Base-by-base conservation (phyloP, 2,797 vertebrate genomes). In the Crocodylus rhombifer region DNA sequence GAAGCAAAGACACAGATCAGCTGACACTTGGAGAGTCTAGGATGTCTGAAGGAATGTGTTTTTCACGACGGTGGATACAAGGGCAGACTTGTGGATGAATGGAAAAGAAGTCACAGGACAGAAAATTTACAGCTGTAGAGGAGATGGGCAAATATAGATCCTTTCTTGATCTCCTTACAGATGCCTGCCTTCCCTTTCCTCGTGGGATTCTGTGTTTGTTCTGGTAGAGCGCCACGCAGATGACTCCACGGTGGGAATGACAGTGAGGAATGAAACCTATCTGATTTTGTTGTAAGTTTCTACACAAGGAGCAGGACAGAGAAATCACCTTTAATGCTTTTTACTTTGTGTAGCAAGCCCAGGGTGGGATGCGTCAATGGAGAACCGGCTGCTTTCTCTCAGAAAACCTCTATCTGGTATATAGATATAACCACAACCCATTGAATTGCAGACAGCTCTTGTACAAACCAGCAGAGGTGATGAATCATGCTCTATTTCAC, bases 391-490 rank as follows among this genome's bases (percentile, higher is more conserved):
- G 96, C 80, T 96, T 91, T 81, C 36, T 94, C 80, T 63, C 8
- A 57, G 58, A 85, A 95, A 76, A 73, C 80, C 80, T 71, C 58
- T 56, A 84, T 26, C 79, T 93, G 76, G 30, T 91, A 71, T 91
- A 94, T 88, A 86, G 86, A 89, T 28, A 8, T 80, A 88, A 84
- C 62, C 75, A 74, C 7, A 57, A 91, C 67, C 74, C 61, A 63
- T 79, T 94, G 73, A 62, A 60, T 71, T 95, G 93, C 21, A 80
- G 79, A 82, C 84, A 93, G 82, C 75, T 96, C 7, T 95, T 87
- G 93, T 92, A 16, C 80, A 82, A 94, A 93, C 76, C 83, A 86
- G 57, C 14, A 65, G 51, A 82, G 81, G 36, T 89, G 93, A 87
- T 94, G 95, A 91, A 97, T 84, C 92, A 80, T 60, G 30, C 76